phyloP scores from a whole-genome alignment of 2,113 vertebrate species.

The Cephalopterus ornatus region DNA sequence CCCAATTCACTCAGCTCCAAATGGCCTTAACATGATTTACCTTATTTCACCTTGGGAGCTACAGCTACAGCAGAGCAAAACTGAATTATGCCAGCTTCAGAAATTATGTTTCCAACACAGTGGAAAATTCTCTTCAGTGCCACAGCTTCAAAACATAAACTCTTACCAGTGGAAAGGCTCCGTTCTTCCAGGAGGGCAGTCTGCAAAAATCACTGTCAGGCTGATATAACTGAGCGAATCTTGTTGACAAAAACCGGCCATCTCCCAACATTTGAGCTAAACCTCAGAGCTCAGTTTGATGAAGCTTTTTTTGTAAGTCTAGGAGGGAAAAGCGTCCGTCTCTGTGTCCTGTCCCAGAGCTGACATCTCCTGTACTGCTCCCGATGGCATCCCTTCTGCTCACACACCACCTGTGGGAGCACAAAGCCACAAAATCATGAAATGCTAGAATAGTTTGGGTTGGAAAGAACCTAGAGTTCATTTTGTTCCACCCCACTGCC shows the following conservation, averaged over 20 bases:
- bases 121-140: neutral
- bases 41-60: neutral
- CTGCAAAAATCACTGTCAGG: fast-evolving
- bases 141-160: neutral
- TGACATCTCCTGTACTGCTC: neutral
- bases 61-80: neutral
- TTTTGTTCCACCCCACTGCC: neutral
- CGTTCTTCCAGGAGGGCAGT: fast-evolving
- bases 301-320: neutral
- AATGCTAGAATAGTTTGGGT: neutral
- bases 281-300: neutral
- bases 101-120: neutral
- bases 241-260: neutral
- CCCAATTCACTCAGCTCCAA: neutral
- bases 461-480: neutral
- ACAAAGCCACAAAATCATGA: neutral
- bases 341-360: neutral
- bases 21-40: neutral
- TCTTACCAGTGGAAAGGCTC: neutral
- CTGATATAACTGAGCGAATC: neutral
- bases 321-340: fast-evolving
- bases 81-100: neutral
- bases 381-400: neutral
- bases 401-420: neutral
- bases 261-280: neutral